phyloP scores from a whole-genome alignment of 1,140 invertebrate genomes.

The Macrobrachium rosenbergii region DNA sequence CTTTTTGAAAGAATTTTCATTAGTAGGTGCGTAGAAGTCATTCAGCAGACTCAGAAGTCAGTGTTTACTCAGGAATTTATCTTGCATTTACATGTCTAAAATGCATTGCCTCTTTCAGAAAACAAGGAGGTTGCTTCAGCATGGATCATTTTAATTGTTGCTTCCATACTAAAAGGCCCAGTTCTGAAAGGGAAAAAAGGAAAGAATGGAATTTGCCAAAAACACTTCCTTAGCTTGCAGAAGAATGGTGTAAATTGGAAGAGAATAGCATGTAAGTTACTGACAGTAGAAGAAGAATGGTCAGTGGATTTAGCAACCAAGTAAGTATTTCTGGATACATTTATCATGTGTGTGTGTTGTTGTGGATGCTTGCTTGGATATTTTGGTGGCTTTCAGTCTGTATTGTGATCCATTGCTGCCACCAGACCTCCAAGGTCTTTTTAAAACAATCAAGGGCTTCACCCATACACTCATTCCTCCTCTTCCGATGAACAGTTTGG shows the following conservation, averaged over 20 bases:
- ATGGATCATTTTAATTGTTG: constrained; percentile 20
- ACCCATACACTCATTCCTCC: no score
- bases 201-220: background rate
- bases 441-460: no score
- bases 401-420: no score
- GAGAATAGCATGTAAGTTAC: constrained; percentile 20
- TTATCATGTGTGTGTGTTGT: background rate
- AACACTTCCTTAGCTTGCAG: background rate
- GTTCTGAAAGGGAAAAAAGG: background rate
- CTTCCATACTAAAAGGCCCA: background rate
- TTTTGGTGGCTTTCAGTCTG: no score
- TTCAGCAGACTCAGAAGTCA: no score
- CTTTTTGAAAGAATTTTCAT: no score
- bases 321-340: background rate
- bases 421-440: no score
- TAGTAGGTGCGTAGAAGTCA: no score
- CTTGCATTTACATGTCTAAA: no score
- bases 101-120: constrained; percentile 23
- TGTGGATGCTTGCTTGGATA: no score
- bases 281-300: constrained; percentile 18
- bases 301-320: constrained; percentile 2
- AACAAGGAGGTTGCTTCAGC: constrained; percentile 18
- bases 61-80: no score
- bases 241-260: constrained; percentile 11
- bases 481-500: no score